Conservation (phyloP, 2,797 vertebrate genomes). For the Crossoptilon crossoptilon region DNA sequence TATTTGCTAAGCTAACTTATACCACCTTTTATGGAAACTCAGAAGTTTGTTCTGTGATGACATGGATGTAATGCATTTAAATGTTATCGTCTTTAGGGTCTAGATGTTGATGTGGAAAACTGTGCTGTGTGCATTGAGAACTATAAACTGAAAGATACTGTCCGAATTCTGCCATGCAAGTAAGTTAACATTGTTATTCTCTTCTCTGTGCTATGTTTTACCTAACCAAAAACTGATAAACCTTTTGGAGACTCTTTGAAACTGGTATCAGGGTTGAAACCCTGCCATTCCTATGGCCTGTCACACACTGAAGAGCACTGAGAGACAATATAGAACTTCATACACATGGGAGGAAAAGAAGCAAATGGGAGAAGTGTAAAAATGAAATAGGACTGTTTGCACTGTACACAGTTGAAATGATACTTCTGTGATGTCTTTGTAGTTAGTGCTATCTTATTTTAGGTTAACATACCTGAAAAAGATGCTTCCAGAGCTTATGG, state of each 20-base stretch:
- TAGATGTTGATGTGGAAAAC: slow-evolving; percentile 83
- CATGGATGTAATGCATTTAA: not conserved
- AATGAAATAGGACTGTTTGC: not conserved
- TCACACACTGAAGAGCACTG: not conserved
- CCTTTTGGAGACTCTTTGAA: not conserved
- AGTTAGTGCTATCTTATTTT: not conserved
- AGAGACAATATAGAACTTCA: rapidly evolving
- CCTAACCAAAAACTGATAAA: not conserved
- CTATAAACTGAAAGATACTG: slow-evolving; percentile 83
- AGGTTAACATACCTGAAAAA: not conserved
- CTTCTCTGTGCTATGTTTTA: not conserved
- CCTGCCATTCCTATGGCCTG: not conserved
- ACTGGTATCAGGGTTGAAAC: not conserved
- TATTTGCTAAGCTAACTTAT: not conserved
- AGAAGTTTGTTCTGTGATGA: not conserved
- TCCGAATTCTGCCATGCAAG: slow-evolving; percentile 87
- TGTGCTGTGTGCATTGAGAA: slow-evolving; percentile 87
- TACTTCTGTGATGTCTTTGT: not conserved
- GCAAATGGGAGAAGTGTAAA: not conserved
- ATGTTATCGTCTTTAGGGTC: slow-evolving; percentile 73
- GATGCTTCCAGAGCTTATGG: not conserved
- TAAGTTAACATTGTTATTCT: slow-evolving; percentile 63
- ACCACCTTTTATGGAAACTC: not conserved
- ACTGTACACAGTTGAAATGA: not conserved
- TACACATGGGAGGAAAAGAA: not conserved